A percentile compares a stretch with the other conserved stretches of the same genome.
Evolutionary conservation across 2,113 vertebrate genomes (phyloP).

Genomic region (Crocuta crocuta): DNA sequence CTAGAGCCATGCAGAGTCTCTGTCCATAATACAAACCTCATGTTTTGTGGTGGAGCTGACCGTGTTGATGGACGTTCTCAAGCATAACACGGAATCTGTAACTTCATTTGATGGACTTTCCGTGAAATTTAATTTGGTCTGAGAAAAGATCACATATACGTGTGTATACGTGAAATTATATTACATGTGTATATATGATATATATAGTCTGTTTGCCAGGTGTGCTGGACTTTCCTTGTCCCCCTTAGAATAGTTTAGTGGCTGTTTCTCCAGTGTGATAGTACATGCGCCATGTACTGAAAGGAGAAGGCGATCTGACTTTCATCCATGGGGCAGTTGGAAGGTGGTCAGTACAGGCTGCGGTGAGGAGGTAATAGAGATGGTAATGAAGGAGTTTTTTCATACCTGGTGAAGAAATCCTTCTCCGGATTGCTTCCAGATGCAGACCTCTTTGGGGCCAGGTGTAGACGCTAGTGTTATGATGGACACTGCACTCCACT

Average conservation of each 20-base stretch:
- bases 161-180: background rate
- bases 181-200: background rate
- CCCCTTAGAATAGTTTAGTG: background rate
- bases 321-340: too few relatives aligned
- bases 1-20: background rate
- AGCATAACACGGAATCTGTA: background rate
- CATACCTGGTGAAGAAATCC: background rate
- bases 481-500: background rate
- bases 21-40: background rate
- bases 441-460: background rate
- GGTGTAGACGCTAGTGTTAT: background rate
- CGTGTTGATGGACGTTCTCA: background rate
- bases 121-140: background rate
- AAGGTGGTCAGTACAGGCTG: too few relatives aligned
- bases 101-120: background rate
- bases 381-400: background rate
- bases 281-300: fast-evolving
- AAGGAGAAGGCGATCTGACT: background rate
- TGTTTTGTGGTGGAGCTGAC: background rate
- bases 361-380: background rate
- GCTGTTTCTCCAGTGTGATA: background rate
- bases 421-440: background rate
- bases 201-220: background rate
- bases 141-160: background rate
- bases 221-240: background rate